phyloP scores from a whole-genome alignment of 2,113 vertebrate genomes.

The Aspidoscelis tigris region DNA sequence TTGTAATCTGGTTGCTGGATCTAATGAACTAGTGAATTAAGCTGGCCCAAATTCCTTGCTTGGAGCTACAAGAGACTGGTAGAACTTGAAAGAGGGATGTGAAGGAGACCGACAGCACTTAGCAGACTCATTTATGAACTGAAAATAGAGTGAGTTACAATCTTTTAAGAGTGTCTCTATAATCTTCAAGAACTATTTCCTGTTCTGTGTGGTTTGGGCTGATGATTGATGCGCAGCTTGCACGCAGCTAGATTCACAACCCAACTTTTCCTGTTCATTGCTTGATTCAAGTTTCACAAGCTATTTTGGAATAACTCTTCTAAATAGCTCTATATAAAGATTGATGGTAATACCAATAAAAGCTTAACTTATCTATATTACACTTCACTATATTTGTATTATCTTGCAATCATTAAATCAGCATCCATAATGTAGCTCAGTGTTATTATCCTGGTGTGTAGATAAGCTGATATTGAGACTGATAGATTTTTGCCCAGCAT shows the following conservation, averaged over 20 bases:
- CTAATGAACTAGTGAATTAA: slow-evolving; percentile 16
- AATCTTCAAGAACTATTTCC: background rate
- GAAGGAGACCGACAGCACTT: background rate
- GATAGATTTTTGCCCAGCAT: no score
- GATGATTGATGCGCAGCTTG: background rate
- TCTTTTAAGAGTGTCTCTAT: background rate
- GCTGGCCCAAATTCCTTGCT: background rate
- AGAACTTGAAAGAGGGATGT: background rate
- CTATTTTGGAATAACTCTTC: background rate
- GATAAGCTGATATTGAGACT: no score
- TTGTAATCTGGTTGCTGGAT: slow-evolving; percentile 7
- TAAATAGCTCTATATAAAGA: background rate
- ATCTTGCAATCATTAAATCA: no score
- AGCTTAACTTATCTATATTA: background rate
- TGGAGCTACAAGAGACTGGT: background rate
- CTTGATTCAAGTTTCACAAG: background rate
- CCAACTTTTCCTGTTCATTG: background rate
- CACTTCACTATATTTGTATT: no score
- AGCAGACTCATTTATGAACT: background rate
- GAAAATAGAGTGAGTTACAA: background rate
- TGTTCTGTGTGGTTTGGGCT: background rate
- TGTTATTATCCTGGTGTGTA: no score
- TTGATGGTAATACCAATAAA: background rate
- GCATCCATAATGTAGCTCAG: no score
- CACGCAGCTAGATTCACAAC: background rate